A percentile compares a stretch with the other conserved stretches of the same genome.
Conservation (phyloP, 2,888 invertebrate species). For the Boloria selene region DNA sequence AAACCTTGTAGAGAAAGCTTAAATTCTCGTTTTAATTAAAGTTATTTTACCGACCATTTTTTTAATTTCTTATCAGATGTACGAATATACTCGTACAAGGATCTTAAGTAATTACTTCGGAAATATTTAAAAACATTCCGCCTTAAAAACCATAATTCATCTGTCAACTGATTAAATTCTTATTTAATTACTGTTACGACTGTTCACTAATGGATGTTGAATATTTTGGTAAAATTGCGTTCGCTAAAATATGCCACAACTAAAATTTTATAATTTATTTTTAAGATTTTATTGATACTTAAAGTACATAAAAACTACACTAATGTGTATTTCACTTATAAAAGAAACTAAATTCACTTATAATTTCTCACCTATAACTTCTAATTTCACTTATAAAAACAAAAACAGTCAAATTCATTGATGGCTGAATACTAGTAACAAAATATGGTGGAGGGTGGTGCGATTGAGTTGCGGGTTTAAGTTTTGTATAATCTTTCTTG, state of each 20-base stretch:
- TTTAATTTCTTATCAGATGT: constrained; percentile 73
- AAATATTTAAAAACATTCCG: constrained; percentile 64
- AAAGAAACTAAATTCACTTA: too few relatives aligned
- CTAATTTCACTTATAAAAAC: too few relatives aligned
- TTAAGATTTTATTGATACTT: neutral
- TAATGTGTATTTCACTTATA: too few relatives aligned
- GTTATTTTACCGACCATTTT: constrained; percentile 62
- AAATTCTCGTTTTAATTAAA: constrained; percentile 72
- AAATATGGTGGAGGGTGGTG: too few relatives aligned
- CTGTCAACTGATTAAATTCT: constrained; percentile 35
- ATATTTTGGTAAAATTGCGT: neutral
- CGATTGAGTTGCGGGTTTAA: too few relatives aligned
- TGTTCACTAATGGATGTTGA: constrained; percentile 28
- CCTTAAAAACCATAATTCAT: constrained; percentile 55
- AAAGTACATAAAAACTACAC: too few relatives aligned
- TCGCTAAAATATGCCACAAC: neutral
- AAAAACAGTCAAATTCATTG: too few relatives aligned
- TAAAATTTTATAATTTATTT: neutral
- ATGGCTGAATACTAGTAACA: too few relatives aligned
- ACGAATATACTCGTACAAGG: constrained; percentile 57
- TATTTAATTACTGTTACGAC: constrained; percentile 39
- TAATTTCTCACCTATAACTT: too few relatives aligned
- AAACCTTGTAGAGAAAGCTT: constrained; percentile 50
- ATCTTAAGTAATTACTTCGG: constrained; percentile 72
- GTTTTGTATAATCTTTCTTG: too few relatives aligned